Percentiles rank a stretch among this genome's conserved stretches.
These are phyloP conservation scores for Phycodurus eques DNA, from an alignment of 2,113 vertebrate genomes.

Conservation along the genomic window DNA sequence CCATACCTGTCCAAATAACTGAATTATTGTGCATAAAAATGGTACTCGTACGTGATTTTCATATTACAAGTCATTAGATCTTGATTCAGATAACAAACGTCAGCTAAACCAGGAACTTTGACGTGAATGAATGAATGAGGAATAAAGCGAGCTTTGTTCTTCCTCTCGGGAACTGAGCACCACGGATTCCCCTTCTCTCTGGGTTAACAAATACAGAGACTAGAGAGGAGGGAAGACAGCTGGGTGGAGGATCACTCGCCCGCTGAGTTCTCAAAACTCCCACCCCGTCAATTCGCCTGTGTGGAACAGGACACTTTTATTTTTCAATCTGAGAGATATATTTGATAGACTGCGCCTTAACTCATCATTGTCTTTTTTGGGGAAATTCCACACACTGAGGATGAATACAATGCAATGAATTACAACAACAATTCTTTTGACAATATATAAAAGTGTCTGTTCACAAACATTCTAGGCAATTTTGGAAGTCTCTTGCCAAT, in stretches of 20 bases:
- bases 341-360: background rate
- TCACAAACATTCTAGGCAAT: no score
- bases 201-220: background rate
- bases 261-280: background rate
- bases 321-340: background rate
- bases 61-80: background rate
- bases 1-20: background rate
- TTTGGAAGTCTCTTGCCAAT: no score
- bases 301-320: background rate
- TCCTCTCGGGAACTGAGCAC: background rate
- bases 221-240: background rate
- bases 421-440: no score
- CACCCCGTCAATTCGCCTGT: background rate
- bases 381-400: no score
- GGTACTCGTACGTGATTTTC: background rate
- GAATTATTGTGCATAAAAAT: background rate
- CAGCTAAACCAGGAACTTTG: background rate
- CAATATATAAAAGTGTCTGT: no score
- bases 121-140: background rate
- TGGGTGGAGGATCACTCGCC: background rate
- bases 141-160: background rate
- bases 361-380: no score
- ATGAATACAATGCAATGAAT: no score
- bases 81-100: background rate
- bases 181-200: background rate